Evolutionary conservation across 1,140 invertebrate species (phyloP).

Genomic region (Heliconius hewitsoni): DNA sequence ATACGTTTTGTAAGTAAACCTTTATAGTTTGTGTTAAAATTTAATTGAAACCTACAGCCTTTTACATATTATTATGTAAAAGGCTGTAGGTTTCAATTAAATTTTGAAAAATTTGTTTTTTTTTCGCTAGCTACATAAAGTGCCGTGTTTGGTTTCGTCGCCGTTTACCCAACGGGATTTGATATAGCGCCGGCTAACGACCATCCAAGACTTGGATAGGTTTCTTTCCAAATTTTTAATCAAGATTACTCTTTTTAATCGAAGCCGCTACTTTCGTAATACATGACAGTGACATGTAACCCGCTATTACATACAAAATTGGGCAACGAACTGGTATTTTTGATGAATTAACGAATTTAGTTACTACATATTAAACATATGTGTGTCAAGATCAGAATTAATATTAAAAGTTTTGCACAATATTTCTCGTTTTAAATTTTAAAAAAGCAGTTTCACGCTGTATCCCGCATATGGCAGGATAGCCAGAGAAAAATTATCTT

Average conservation of each 20-base stretch:
- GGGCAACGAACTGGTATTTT: slow-evolving; percentile 16
- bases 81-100: no score
- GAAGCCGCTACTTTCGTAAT: background rate
- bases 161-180: no score
- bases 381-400: slow-evolving; percentile 23
- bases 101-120: no score
- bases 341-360: slow-evolving; percentile 27
- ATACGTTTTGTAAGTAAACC: no score
- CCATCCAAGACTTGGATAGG: background rate
- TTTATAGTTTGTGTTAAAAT: no score
- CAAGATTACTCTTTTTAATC: background rate
- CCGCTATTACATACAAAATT: background rate
- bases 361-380: slow-evolving; percentile 24
- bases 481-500: background rate
- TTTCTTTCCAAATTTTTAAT: background rate
- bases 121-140: no score
- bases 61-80: no score
- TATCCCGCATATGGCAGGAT: background rate
- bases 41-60: no score
- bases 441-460: slow-evolving; percentile 1
- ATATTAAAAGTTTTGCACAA: slow-evolving; percentile 27
- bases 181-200: background rate
- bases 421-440: background rate
- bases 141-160: no score
- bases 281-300: background rate